Evolutionary conservation across 35 echinoderm and acorn worm genomes (phyloP), one percentile per base, ranked within the genome.

Genomic region (Eucidaris tribuloides): DNA sequence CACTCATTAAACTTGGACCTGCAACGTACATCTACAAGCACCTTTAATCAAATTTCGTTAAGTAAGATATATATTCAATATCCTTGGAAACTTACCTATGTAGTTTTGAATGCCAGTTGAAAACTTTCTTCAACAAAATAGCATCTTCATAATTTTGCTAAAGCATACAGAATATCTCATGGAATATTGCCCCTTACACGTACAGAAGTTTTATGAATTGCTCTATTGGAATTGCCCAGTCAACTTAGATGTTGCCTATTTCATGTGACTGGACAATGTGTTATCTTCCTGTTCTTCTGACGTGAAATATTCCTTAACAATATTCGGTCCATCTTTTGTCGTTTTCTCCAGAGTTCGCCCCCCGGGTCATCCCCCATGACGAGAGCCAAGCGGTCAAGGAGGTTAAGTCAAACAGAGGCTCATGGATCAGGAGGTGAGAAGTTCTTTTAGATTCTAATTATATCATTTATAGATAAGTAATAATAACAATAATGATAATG

Each of bases 361-460:
- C 68, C 68, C 40, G 68, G 68, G 68, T 74, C 68, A 74, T 74
- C 68, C 44, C 68, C 68, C 68, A 74, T 74, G 68, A 74, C 68
- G 68, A 74, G 68, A 74, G 68, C 68, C 38, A 74, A 74, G 68
- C 36, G 68, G 44, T 74, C 68, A 74, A 74, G 68, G 68, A 33
- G 38, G 38, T 74, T 40, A 33, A 74, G 34, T 74, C 68, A 44
- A 13, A 74, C 68, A 38, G 68, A 74, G 28, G 44, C 68, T 74
- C 68, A 74, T 24, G 68, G 9, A 74, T 74, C 68, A 74, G 68
- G 68, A 74, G 68, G 68, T 74, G 44, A 17, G 5, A 52, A n/a
- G 48, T 52, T 52, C 48, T 52, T n/a, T 52, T n/a, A 52, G n/a
- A n/a, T n/a, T n/a, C n/a, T n/a, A n/a, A n/a, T n/a, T n/a, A n/a